These are phyloP conservation scores for Drosophila anomelani DNA, from an alignment of 2,888 invertebrate species.

Conservation along the genomic window DNA sequence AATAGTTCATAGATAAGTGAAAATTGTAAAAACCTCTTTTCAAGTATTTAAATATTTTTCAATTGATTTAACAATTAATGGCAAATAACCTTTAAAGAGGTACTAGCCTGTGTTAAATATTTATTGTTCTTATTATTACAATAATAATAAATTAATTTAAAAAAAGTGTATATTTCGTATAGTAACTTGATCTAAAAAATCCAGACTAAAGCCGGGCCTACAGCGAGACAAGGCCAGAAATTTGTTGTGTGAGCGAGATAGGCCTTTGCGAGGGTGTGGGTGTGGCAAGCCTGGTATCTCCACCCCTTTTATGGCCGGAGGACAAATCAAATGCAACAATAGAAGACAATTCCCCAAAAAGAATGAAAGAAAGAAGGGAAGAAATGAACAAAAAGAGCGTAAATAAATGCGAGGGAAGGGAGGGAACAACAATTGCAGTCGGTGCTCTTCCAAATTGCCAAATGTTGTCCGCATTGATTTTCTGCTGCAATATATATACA, in stretches of 20 bases:
- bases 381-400: background rate
- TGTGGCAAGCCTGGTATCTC: constrained; percentile 24
- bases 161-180: no score
- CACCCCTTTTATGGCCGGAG: constrained; percentile 21
- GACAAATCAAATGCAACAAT: constrained; percentile 67
- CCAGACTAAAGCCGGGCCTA: background rate
- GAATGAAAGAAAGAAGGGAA: background rate
- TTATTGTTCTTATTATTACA: no score
- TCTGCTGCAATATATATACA: constrained; percentile 19
- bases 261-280: constrained; percentile 15
- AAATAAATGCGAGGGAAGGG: constrained; percentile 10
- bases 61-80: background rate
- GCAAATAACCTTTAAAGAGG: no score
- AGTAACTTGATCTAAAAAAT: background rate
- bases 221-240: background rate
- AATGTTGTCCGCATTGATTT: constrained; percentile 40
- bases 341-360: constrained; percentile 32
- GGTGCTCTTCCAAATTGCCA: constrained; percentile 25
- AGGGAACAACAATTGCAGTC: constrained; percentile 38
- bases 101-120: no score
- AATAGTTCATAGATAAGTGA: no score
- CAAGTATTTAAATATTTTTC: no score
- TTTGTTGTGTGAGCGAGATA: constrained; percentile 13
- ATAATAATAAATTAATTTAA: no score
- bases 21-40: no score